phyloP scores from a whole-genome alignment of 2,113 vertebrate species.

The Columba janthina region DNA sequence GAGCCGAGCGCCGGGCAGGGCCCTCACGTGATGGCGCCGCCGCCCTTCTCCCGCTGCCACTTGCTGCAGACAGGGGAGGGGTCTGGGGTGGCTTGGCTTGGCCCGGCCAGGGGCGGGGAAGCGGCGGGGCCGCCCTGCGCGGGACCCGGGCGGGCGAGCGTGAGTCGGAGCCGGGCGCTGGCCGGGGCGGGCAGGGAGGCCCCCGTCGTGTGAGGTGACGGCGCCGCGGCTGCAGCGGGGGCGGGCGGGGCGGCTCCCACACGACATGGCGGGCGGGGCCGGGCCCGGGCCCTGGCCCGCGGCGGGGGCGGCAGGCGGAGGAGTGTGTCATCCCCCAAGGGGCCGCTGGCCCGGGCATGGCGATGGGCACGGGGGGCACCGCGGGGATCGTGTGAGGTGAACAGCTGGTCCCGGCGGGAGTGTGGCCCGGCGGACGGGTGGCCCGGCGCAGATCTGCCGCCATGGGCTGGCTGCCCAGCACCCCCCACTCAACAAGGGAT shows the following conservation, averaged over 20 bases:
- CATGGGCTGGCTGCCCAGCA: rapidly evolving
- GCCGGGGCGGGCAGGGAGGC: too few relatives aligned
- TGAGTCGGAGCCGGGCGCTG: too few relatives aligned
- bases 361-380: rapidly evolving
- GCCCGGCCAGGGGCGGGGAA: neutral
- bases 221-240: neutral
- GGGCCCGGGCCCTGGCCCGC: too few relatives aligned
- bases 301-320: too few relatives aligned
- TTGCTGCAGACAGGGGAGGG: neutral
- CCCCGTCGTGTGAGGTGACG: too few relatives aligned
- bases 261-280: too few relatives aligned
- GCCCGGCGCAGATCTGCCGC: neutral
- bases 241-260: neutral
- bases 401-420: neutral
- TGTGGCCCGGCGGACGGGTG: neutral
- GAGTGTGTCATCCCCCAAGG: rapidly evolving
- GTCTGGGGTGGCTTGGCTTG: neutral
- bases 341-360: rapidly evolving
- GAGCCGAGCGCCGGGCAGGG: neutral
- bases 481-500: rapidly evolving
- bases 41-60: neutral
- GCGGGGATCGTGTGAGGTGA: too few relatives aligned
- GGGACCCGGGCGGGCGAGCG: neutral
- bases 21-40: neutral
- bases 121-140: neutral